Conservation (phyloP, 2,113 vertebrate genomes). For the Oryctolagus cuniculus region mOryCun1.1 NC_091436.1:72265501-72266000, state of each 20-base stretch:
- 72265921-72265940: not conserved
- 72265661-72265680: not conserved
- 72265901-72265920: constrained; percentile 8
- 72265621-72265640: not conserved
- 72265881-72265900: not conserved
- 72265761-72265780: not conserved
- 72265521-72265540: constrained; percentile 18
- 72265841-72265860: too few relatives aligned
- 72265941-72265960: not conserved
- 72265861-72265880: constrained; percentile 27
- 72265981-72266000: constrained; percentile 36
- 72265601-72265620: constrained; percentile 20
- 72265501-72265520: not conserved
- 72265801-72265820: not conserved
- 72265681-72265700: not conserved
- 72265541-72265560: constrained; percentile 49
- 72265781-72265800: not conserved
- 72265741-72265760: not conserved
- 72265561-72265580: constrained; percentile 38
- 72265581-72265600: not conserved
- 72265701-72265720: not conserved
- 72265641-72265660: not conserved
- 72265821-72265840: not conserved
- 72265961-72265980: constrained; percentile 12
- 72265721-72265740: not conserved